Evolutionary conservation across 2,113 vertebrate species (phyloP).

Genomic region (Rhinogobius similis): DNA sequence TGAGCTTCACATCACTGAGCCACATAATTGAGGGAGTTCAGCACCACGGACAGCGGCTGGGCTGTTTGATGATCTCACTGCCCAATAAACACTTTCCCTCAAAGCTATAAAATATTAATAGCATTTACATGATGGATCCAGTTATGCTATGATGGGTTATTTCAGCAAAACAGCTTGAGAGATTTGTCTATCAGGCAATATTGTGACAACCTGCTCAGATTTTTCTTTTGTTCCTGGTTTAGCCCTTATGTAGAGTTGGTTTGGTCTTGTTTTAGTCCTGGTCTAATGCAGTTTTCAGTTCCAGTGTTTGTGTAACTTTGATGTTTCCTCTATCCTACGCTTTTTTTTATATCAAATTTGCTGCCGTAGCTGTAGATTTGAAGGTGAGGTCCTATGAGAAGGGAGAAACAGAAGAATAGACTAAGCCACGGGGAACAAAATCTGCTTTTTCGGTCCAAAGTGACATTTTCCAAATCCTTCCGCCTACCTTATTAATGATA

Average conservation of each 20-base stretch:
- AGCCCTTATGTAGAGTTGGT: not conserved
- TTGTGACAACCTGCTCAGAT: not conserved
- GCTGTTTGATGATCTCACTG: not conserved
- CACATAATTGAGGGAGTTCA: conserved; percentile 19
- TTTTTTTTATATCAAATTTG: conserved; percentile 19
- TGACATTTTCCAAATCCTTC: conserved; percentile 37
- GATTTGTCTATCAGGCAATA: conserved; percentile 26
- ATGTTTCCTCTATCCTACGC: conserved; percentile 10
- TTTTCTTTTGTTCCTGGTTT: not conserved
- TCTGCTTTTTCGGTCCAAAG: conserved; percentile 35
- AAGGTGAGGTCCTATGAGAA: conserved; percentile 26
- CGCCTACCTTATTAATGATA: conserved; percentile 53
- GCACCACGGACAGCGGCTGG: not conserved
- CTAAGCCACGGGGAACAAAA: conserved; percentile 24
- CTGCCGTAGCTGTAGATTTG: conserved; percentile 32
- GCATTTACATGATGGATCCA: conserved; percentile 6
- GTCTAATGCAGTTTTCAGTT: not conserved
- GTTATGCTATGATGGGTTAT: conserved; percentile 10
- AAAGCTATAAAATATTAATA: conserved; percentile 22
- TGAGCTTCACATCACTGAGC: conserved; percentile 23
- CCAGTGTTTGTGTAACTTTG: too few species aligned
- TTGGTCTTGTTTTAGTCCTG: not conserved
- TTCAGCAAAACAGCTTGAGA: conserved; percentile 15
- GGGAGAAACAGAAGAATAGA: conserved; percentile 3
- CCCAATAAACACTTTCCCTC: conserved; percentile 27